Conservation (phyloP, 2,113 vertebrate species). For the Phrynosoma platyrhinos region DNA sequence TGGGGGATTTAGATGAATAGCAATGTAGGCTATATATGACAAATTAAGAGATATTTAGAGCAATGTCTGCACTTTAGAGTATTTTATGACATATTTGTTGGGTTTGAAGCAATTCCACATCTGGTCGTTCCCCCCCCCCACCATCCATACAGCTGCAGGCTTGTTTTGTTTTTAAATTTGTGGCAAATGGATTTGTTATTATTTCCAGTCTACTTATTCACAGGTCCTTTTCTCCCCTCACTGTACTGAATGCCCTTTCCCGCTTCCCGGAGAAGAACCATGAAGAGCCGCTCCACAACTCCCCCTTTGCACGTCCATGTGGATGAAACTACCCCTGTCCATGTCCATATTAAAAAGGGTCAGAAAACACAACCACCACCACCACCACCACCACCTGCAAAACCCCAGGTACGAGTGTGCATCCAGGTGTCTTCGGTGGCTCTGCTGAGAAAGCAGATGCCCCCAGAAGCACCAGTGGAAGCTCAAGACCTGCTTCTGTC, state of each 20-base stretch:
- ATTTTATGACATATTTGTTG: neutral
- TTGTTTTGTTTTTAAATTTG: no score
- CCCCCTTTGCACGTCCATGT: slow-evolving; percentile 94
- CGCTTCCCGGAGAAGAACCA: slow-evolving; percentile 81
- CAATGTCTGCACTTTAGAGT: neutral
- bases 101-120: neutral
- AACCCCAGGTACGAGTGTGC: slow-evolving; percentile 79
- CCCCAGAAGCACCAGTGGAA: slow-evolving; percentile 17
- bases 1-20: no score
- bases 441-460: slow-evolving; percentile 5
- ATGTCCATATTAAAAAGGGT: slow-evolving; percentile 92
- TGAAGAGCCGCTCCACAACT: slow-evolving; percentile 86
- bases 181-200: slow-evolving; percentile 59
- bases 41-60: neutral
- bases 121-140: no score
- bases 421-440: slow-evolving; percentile 44
- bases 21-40: neutral
- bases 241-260: slow-evolving; percentile 73
- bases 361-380: slow-evolving; percentile 73
- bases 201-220: slow-evolving; percentile 78
- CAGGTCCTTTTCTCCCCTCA: slow-evolving; percentile 74
- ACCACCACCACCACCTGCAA: slow-evolving; percentile 70
- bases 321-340: slow-evolving; percentile 88
- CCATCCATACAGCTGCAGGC: neutral
- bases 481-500: slow-evolving; percentile 40